phyloP scores from a whole-genome alignment of 2,797 vertebrate genomes.

The Melanotaenia parkinsoni region DNA sequence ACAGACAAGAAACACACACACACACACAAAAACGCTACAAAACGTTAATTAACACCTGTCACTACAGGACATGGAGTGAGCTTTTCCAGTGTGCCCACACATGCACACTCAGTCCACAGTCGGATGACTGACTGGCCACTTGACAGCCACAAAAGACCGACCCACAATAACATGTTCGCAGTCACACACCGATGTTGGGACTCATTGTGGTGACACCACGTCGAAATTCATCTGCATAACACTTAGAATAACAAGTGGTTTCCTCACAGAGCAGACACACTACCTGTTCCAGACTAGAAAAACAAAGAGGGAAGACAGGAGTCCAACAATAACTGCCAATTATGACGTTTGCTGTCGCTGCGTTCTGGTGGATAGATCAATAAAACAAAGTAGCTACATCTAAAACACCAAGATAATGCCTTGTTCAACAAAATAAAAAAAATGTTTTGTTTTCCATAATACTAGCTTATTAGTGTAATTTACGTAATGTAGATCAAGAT shows the following conservation, averaged over 20 bases:
- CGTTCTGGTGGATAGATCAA: background rate
- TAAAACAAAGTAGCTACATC: background rate
- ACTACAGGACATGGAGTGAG: conserved; percentile 22
- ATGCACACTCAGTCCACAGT: background rate
- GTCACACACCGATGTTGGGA: conserved; percentile 47
- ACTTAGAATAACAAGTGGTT: conserved; percentile 44
- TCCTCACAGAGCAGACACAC: conserved; percentile 34
- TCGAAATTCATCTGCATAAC: conserved; percentile 67
- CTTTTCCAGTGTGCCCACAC: conserved; percentile 42
- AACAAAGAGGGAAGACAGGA: conserved; percentile 30
- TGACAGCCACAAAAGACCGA: conserved; percentile 41
- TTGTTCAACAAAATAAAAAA: no score
- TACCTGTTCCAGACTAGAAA: conserved; percentile 33
- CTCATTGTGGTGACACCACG: conserved; percentile 22
- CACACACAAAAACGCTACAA: conserved; percentile 6
- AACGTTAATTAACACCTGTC: conserved; percentile 72
- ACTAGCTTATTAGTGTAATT: no score
- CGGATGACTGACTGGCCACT: conserved; percentile 45
- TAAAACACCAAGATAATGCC: no score
- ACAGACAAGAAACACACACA: conserved; percentile 3
- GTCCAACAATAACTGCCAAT: conserved; percentile 26
- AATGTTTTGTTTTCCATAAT: no score
- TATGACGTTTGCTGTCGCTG: background rate
- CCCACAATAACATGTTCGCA: conserved; percentile 47
- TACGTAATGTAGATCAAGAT: no score